These are phyloP conservation scores for Agonopterix subpropinquella DNA, from an alignment of 2,888 invertebrate genomes.

Conservation along the genomic window DNA sequence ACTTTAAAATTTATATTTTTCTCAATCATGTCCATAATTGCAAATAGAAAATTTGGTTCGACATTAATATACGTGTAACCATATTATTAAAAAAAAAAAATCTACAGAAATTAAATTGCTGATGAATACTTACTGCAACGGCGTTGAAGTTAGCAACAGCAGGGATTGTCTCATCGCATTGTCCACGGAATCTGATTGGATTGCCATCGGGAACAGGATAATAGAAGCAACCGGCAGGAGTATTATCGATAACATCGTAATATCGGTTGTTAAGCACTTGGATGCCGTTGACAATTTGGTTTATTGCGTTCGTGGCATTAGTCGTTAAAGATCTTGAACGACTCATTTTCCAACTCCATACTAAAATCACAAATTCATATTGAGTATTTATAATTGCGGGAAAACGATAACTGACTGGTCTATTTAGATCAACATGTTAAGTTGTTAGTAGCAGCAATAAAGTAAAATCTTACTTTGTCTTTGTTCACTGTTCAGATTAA, in stretches of 20 bases:
- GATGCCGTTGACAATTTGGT: constrained; percentile 20
- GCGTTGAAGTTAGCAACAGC: constrained; percentile 21
- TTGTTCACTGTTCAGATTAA: constrained; percentile 47
- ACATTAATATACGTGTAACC: no score
- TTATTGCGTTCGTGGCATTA: constrained; percentile 22
- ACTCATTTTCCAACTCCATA: constrained; percentile 48
- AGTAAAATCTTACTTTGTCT: constrained; percentile 33
- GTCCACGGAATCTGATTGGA: constrained; percentile 37
- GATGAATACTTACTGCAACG: neutral
- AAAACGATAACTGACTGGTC: no score
- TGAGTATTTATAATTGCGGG: no score
- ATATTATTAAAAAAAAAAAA: no score
- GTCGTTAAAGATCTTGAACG: constrained; percentile 23
- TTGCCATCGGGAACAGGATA: constrained; percentile 26
- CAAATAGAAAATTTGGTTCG: no score
- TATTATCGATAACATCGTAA: constrained; percentile 25
- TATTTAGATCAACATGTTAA: no score
- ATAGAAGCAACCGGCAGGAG: constrained; percentile 36
- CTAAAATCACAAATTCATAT: constrained; percentile 17
- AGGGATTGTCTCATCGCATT: constrained; percentile 32
- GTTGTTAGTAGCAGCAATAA: constrained; percentile 14
- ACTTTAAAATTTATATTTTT: no score
- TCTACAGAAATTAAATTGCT: no score
- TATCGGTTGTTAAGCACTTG: constrained; percentile 32
- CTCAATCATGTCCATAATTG: no score